Conservation (phyloP, 2,113 vertebrate species). For the Tapirus terrestris region DNA sequence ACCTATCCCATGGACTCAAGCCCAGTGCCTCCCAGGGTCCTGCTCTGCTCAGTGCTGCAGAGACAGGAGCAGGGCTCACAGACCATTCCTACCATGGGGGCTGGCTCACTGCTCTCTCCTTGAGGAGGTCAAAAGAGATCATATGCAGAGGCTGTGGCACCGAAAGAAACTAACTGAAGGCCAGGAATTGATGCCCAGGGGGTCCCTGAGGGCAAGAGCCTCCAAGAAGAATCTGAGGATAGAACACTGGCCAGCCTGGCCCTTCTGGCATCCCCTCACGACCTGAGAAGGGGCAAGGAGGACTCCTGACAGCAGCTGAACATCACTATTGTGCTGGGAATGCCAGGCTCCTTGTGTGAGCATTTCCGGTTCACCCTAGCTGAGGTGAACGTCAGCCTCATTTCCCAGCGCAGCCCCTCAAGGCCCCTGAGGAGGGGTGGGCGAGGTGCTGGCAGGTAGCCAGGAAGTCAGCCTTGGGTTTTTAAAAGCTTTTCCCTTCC, state of each 20-base stretch:
- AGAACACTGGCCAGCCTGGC: neutral
- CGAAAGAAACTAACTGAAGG: neutral
- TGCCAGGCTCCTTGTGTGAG: neutral
- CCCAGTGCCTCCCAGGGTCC: neutral
- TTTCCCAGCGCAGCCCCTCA: neutral
- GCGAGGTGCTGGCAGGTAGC: neutral
- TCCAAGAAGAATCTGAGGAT: neutral
- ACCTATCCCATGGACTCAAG: neutral
- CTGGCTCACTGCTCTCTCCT: neutral
- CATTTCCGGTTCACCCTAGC: neutral
- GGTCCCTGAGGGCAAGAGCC: neutral
- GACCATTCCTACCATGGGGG: neutral
- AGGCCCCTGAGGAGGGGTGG: neutral
- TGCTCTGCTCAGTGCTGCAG: neutral
- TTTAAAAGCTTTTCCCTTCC: neutral
- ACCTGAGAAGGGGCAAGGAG: neutral
- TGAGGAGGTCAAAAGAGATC: neutral
- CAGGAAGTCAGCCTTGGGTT: neutral
- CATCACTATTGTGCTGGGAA: neutral
- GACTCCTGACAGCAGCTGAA: neutral
- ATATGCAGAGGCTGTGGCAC: neutral
- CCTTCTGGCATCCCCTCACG: neutral
- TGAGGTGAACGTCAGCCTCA: neutral
- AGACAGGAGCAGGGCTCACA: neutral
- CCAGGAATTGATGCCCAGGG: neutral